Evolutionary conservation across 2,888 invertebrate species (phyloP), one percentile per base, ranked within the genome.

Genomic region (Helleia helle): DNA sequence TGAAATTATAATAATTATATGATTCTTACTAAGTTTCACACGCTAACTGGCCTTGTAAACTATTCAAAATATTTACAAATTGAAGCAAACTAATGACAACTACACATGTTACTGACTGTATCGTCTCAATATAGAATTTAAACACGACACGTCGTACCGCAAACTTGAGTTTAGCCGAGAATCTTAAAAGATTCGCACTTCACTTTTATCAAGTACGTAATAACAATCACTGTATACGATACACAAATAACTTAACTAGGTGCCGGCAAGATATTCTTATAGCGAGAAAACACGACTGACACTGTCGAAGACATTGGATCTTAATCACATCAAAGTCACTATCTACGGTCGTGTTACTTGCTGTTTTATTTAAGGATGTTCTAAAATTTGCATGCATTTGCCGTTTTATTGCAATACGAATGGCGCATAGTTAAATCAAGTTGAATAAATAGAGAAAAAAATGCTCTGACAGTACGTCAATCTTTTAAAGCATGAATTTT

Each of bases 361-460:
- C 53, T 50, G 62, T 63, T 69, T 65, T 66, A 68, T 69, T 66
- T 66, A 65, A 61, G 63, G 64, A 66, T 56, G 60, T 59, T 60
- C 65, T 66, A 58, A 68, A 68, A 73, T 67, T 60, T 62, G 63
- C 67, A 71, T 65, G 69, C 69, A 71, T 62, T 52, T 53, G 59
- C 59, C 61, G 65, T 65, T 75, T 66, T 77, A 74, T 69, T 75
- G 73, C 70, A 79, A 70, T 71, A 68, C 52, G 63, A 83, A 83
- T 83, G 83, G 83, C 83, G 83, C 76, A 81, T 77, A 80, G 70
- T 67, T 72, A 65, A 74, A 70, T 76, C 69, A 71, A 77, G 65
- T 67, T 73, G 73, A 79, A 72, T 76, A 81, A 79, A 79, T 77
- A 75, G 62, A 73, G 60, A 69, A 75, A 81, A 80, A 80, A 72